A percentile compares a stretch with the other conserved stretches of the same genome.
Conservation (phyloP, 1,140 invertebrate species). For the Listronotus oregonensis region DNA sequence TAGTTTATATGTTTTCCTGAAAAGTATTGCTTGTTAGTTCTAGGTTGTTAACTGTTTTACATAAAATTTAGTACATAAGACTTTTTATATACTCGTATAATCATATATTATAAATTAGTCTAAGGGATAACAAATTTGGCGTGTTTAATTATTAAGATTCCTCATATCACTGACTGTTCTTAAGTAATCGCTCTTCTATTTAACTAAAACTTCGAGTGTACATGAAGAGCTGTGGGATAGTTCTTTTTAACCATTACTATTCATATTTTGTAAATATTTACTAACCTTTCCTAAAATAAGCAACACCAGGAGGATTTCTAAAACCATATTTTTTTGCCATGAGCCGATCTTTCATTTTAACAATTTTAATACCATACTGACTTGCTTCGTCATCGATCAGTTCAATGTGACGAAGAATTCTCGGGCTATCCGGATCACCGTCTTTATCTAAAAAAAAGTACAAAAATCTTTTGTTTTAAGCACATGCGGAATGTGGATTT, state of each 20-base stretch:
- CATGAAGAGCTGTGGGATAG: too few species aligned
- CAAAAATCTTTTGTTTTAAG: not conserved
- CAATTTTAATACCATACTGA: constrained; percentile 91
- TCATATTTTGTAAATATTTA: not conserved
- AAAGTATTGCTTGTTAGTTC: not conserved
- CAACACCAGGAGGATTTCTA: constrained; percentile 85
- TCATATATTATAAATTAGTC: too few species aligned
- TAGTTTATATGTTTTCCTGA: constrained; percentile 83
- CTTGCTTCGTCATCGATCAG: constrained; percentile 89
- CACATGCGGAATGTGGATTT: too few species aligned
- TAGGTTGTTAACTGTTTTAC: too few species aligned
- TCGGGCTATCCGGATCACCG: constrained; percentile 77
- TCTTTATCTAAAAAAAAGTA: constrained; percentile 70
- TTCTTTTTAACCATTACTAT: too few species aligned
- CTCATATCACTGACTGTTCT: too few species aligned
- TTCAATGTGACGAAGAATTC: constrained; percentile 82
- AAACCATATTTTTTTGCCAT: constrained; percentile 96
- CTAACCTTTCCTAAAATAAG: constrained; percentile 83
- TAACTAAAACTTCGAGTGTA: too few species aligned
- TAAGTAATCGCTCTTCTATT: too few species aligned
- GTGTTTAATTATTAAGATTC: too few species aligned
- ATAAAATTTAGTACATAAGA: too few species aligned
- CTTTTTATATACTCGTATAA: too few species aligned
- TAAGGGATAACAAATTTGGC: too few species aligned
- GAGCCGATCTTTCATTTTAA: constrained; percentile 84